Base-by-base conservation (phyloP, 2,888 invertebrate species). In the Perithous albicinctus region DNA sequence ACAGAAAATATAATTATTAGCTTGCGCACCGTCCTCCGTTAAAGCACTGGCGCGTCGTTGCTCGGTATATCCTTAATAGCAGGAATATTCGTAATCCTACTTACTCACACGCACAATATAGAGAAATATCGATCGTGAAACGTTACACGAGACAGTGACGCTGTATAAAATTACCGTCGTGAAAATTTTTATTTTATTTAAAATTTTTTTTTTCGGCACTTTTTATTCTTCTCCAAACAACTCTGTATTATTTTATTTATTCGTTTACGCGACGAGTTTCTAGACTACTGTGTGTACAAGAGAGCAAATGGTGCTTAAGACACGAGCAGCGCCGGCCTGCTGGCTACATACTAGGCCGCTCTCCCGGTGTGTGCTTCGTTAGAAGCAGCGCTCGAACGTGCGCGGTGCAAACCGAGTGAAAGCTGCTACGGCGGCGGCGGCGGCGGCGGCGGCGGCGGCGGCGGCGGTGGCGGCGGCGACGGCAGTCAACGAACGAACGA, bases 371-470 rank as follows among this genome's bases (percentile, higher is more conserved):
- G n/a, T 32, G 32, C 23, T 64, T 35, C 38, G 59, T 61, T 61
- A 67, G 18, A 69, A 61, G 23, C 67, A 54, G 32, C 67, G 76
- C 59, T 76, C 35, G 76, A 76, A 69, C 59, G 76, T 67, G 70
- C 46, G 56, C 59, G 26, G 18, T 18, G 20, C 12, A 20, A 72
- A 56, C 18, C 23, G 32, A 67, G 76, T 61, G 76, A 67, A 76
- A 76, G 76, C 59, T 32, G 32, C 32, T 32, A 59, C 15, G 15
- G 59, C 18, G 59, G 32, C n/a, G 7, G 29, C 12, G 29, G 15
- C 6, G 6, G 20, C 23, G 32, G 59, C 26, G 54, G 20, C 18
- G 38, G 38, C 48, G 38, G 54, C 26, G 54, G 23, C 26, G 48
- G 48, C 48, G 15, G 35, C 26, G 20, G 51, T 51, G 10, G 23